Evolutionary conservation across 2,888 invertebrate genomes (phyloP), one percentile per base, ranked within the genome.

Genomic region (Odontomyia ornata): DNA sequence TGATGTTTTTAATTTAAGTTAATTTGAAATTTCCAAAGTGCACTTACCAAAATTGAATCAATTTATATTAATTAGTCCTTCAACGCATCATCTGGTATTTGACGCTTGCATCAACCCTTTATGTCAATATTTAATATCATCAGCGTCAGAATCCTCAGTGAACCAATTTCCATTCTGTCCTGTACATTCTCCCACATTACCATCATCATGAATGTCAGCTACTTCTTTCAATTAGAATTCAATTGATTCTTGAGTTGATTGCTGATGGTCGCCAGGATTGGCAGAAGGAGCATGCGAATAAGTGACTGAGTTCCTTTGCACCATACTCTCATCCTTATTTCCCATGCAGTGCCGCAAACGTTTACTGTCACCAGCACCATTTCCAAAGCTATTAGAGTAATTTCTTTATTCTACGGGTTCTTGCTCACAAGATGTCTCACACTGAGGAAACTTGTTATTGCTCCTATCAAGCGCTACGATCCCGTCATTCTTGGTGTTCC

Each of bases 171-270:
- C 52, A 52, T 60, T 18, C 36, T 36, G 18, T 36, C 65, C 36
- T 30, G 65, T 64, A 30, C 64, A 64, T 36, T 47, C 25, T 21
- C 69, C 69, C 46, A 69, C 46, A 47, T 69, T 15, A 21, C 30
- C 30, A 46, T 72, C 56, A 56, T 72, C 28, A 56, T 72, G 15
- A 52, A 28, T 57, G 73, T 73, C 73, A 57, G 30, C 57, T 36
- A 57, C 73, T 57, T 60, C 57, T 73, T 73, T 73, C 73, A 73
- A 73, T 73, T 73, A 36, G 60, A 57, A 73, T 60, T 73, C 73
- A 57, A 73, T 73, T 73, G 73, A 73, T 73, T 73, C 60, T 60
- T 60, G 23, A 60, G 36, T 73, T 73, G 73, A 73, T 73, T 73
- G 60, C 57, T 36, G 36, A 18, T 15, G 25, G 25, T 11, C 21